Conservation (phyloP, 2,888 invertebrate species). For the Meghimatium bilineatum region DNA sequence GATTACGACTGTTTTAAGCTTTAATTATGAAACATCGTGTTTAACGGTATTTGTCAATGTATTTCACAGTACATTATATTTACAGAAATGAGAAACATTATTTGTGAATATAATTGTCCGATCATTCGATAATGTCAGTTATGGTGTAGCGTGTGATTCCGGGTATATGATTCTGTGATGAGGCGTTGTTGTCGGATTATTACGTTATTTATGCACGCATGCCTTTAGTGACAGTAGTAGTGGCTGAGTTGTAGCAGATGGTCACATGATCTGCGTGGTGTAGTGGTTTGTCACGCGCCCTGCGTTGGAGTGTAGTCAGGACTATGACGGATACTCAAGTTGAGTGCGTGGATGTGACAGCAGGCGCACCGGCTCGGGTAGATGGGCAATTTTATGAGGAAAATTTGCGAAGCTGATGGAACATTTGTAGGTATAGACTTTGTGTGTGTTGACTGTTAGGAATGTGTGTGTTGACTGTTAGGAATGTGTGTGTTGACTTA, state of each 20-base stretch:
- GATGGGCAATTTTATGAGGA: slow-evolving; percentile 58
- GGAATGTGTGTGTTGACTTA: not conserved
- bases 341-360: not conserved
- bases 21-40: no score
- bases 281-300: not conserved
- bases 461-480: not conserved
- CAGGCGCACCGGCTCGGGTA: not conserved
- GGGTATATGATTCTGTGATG: no score
- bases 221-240: no score
- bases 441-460: not conserved
- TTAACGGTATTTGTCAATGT: no score
- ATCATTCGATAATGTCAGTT: no score
- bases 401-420: slow-evolving; percentile 53
- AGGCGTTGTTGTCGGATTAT: no score
- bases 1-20: no score
- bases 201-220: no score
- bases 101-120: no score
- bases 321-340: not conserved
- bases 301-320: not conserved
- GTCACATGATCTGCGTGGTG: not conserved
- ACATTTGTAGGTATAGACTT: slow-evolving; percentile 49
- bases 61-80: no score
- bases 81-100: no score
- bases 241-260: not conserved
- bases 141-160: no score